Conservation (phyloP, 2,113 vertebrate genomes). For the Ceuthmochares aereus region DNA sequence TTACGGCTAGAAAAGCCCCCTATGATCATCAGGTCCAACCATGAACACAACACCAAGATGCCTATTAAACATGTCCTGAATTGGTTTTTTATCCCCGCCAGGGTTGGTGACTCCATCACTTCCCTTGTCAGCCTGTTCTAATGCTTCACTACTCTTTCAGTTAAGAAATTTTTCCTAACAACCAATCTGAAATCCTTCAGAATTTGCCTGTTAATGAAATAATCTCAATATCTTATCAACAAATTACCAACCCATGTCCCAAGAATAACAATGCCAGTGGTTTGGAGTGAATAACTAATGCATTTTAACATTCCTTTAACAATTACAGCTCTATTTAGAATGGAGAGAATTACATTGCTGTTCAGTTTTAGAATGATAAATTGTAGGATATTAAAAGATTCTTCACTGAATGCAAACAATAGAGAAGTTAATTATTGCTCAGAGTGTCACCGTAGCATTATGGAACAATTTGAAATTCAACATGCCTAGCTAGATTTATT, state of each 20-base stretch:
- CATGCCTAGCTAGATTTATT: constrained; percentile 62
- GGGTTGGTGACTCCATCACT: too few relatives aligned
- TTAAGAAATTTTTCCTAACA: too few relatives aligned
- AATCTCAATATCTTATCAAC: background rate
- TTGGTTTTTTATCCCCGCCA: too few relatives aligned
- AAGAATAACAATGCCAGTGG: background rate
- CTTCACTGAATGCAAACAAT: constrained; percentile 58
- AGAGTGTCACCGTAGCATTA: constrained; percentile 44
- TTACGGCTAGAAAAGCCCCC: too few relatives aligned
- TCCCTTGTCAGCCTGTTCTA: too few relatives aligned
- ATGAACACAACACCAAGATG: too few relatives aligned
- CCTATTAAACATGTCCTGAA: too few relatives aligned
- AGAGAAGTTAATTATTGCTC: constrained; percentile 56
- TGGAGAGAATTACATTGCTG: background rate
- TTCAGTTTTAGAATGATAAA: constrained; percentile 56
- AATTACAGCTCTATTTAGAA: constrained; percentile 29
- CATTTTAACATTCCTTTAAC: constrained; percentile 36
- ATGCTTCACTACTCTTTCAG: too few relatives aligned
- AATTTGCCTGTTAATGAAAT: background rate
- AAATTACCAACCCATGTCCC: background rate
- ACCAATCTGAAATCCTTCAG: background rate
- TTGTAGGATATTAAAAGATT: constrained; percentile 60
- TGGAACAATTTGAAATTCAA: constrained; percentile 57
- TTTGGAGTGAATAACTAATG: constrained; percentile 7
- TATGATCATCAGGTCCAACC: too few relatives aligned